Percentiles rank a stretch among this genome's conserved stretches.
Evolutionary conservation across 1,140 invertebrate genomes (phyloP).

Genomic region (Sipha flava): DNA sequence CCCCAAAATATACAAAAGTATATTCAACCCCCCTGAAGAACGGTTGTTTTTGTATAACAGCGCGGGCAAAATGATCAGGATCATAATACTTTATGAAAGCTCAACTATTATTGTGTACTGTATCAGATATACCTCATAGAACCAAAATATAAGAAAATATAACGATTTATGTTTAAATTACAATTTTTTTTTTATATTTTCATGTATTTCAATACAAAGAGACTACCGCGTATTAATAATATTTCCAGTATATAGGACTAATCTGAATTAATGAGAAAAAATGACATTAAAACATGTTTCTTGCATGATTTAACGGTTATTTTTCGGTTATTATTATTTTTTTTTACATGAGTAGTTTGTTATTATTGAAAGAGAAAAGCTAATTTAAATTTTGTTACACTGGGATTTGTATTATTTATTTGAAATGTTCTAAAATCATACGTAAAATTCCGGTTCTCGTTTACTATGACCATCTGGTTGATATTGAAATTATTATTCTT

Average conservation of each 20-base stretch:
- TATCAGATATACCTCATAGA: not conserved
- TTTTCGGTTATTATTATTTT: not conserved
- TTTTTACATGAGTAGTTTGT: not conserved
- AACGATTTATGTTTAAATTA: not conserved
- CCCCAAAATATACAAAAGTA: not conserved
- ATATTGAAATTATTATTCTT: not conserved
- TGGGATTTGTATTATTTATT: not conserved
- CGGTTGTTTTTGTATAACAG: not conserved
- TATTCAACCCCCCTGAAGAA: not conserved
- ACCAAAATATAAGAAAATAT: not conserved
- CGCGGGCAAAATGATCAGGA: not conserved
- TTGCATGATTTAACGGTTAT: not conserved
- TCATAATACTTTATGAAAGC: not conserved
- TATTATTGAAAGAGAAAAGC: slow-evolving; percentile 18
- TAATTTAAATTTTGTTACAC: slow-evolving; percentile 20
- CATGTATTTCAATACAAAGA: not conserved
- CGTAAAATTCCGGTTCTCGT: slow-evolving; percentile 1
- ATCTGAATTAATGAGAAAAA: not conserved
- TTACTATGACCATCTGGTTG: not conserved
- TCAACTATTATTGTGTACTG: no score
- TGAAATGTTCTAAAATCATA: not conserved
- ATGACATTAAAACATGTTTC: slow-evolving; percentile 13
- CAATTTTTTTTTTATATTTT: not conserved
- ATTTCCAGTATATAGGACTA: not conserved
- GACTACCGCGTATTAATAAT: slow-evolving; percentile 6